A percentile compares a stretch with the other conserved stretches of the same genome.
These are phyloP conservation scores for Aleiodes testaceus DNA, from an alignment of 2,888 invertebrate genomes.

Conservation along the genomic window DNA sequence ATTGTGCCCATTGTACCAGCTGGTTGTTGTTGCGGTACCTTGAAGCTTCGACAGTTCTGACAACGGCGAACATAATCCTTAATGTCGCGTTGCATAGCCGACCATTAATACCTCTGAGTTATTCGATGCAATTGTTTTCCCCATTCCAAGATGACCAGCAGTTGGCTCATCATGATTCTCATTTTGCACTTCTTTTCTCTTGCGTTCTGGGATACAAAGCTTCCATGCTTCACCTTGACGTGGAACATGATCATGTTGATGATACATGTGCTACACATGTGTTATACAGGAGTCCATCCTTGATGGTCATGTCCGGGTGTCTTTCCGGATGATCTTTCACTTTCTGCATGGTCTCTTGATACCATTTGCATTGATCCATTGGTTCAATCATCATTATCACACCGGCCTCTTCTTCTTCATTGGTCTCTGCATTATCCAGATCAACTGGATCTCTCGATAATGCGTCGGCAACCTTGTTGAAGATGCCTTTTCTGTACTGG, in stretches of 20 bases:
- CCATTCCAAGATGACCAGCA: constrained; percentile 38
- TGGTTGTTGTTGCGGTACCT: constrained; percentile 26
- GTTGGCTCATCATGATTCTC: constrained; percentile 39
- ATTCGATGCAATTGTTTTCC: no score
- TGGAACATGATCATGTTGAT: neutral
- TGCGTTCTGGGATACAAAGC: constrained; percentile 2
- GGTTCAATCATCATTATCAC: neutral
- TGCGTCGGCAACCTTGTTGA: neutral
- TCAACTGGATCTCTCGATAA: neutral
- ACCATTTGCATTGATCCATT: neutral
- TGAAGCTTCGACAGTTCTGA: constrained; percentile 23
- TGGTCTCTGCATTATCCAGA: neutral
- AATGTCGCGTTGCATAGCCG: neutral
- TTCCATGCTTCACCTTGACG: constrained; percentile 32
- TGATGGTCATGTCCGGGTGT: neutral
- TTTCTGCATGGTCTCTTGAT: neutral
- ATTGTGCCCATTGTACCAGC: constrained; percentile 46
- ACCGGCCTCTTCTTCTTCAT: neutral
- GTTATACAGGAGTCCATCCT: neutral
- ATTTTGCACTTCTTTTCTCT: neutral
- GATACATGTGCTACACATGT: neutral
- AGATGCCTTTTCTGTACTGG: neutral
- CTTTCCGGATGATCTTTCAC: neutral
- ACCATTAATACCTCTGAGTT: no score
- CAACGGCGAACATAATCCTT: constrained; percentile 38